A percentile compares a stretch with the other conserved stretches of the same genome.
These are phyloP conservation scores for Cercocebus atys DNA, from an alignment of 2,113 vertebrate species.

Conservation along the genomic window DNA sequence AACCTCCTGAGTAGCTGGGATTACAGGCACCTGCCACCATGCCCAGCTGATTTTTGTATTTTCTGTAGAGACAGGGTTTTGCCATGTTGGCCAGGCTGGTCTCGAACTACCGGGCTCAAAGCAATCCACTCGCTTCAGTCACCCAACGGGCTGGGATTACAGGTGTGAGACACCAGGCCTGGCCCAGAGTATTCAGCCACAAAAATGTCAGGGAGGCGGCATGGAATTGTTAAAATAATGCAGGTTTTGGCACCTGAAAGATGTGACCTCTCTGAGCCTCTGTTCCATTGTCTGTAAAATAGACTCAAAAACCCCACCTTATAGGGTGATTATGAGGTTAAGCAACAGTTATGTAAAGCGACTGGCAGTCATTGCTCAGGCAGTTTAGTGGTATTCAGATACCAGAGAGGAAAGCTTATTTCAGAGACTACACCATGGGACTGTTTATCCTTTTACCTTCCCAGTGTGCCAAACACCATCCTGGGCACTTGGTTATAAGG, in stretches of 20 bases:
- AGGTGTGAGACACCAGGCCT: too few relatives aligned
- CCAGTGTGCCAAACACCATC: too few relatives aligned
- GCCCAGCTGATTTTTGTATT: too few relatives aligned
- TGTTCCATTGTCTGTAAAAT: neutral
- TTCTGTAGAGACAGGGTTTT: too few relatives aligned
- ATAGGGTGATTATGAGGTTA: neutral
- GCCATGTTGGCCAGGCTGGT: too few relatives aligned
- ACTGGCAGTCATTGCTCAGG: neutral
- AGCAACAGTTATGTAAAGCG: rapidly evolving
- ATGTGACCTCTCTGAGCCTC: neutral
- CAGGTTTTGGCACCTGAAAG: neutral
- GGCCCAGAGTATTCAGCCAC: neutral
- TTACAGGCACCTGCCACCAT: too few relatives aligned
- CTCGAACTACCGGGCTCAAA: too few relatives aligned
- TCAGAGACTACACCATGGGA: neutral
- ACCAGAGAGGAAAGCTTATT: neutral
- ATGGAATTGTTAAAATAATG: neutral
- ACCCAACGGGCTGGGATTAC: too few relatives aligned
- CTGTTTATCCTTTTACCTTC: neutral
- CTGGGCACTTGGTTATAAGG: neutral
- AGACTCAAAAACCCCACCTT: neutral
- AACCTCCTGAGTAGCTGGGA: too few relatives aligned
- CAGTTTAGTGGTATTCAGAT: too few relatives aligned
- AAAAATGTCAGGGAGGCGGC: neutral
- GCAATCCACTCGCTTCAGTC: too few relatives aligned